Evolutionary conservation across 2,888 invertebrate species (phyloP).

Genomic region (Capitulum mitella): DNA sequence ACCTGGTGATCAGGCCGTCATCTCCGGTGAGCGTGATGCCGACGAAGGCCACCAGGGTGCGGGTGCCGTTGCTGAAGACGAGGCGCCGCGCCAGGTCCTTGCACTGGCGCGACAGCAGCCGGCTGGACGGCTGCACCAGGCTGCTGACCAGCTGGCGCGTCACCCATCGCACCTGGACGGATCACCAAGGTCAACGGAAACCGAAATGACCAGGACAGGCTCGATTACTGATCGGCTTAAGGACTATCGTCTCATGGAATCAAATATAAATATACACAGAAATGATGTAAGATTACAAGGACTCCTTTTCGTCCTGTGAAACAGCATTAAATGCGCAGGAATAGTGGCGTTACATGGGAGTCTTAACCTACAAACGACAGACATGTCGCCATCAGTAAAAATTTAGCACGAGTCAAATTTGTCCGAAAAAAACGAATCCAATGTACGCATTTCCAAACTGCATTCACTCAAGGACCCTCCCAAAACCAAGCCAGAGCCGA

Average conservation of each 20-base stretch:
- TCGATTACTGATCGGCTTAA: background rate
- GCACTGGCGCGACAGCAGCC: slow-evolving; percentile 1
- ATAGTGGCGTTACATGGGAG: background rate
- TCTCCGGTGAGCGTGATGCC: slow-evolving; percentile 37
- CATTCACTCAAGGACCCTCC: too few species aligned
- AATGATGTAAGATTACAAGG: background rate
- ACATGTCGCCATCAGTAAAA: too few species aligned
- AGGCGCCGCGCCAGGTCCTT: slow-evolving; percentile 6
- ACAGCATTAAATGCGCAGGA: background rate
- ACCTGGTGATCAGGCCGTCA: slow-evolving; percentile 60
- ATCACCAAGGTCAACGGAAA: too few species aligned
- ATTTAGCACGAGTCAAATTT: too few species aligned
- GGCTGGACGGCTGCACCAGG: background rate
- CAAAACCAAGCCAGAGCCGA: too few species aligned
- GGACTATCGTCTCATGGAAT: background rate
- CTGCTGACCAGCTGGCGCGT: slow-evolving; percentile 11
- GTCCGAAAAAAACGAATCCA: too few species aligned
- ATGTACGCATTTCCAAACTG: too few species aligned
- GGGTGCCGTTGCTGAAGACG: background rate
- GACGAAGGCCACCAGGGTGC: slow-evolving; percentile 11
- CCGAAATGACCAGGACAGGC: background rate
- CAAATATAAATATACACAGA: background rate
- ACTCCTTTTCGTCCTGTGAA: background rate
- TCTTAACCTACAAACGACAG: too few species aligned
- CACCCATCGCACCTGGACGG: background rate